Percentiles rank a stretch among this genome's conserved stretches.
phyloP scores from a whole-genome alignment of 2,888 invertebrate genomes.

The Tinea pellionella region DNA sequence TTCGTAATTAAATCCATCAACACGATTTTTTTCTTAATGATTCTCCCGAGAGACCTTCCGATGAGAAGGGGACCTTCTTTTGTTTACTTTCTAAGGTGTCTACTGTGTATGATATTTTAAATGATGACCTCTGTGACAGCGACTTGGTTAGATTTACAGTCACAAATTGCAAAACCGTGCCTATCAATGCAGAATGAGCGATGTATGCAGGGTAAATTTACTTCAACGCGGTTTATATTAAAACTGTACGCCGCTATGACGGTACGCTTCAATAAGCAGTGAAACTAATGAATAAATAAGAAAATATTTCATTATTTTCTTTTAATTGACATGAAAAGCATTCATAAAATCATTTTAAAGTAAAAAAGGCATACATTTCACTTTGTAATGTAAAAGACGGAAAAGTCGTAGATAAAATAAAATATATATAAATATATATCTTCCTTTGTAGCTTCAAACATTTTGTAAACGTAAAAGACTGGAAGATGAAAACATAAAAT shows the following conservation, averaged over 20 bases:
- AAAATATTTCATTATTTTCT: too few relatives aligned
- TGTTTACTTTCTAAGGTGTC: background rate
- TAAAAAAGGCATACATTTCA: background rate
- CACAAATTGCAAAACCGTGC: too few relatives aligned
- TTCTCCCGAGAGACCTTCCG: conserved; percentile 53
- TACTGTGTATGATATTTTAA: background rate
- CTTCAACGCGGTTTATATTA: too few relatives aligned
- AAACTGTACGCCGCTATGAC: too few relatives aligned
- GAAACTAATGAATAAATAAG: too few relatives aligned
- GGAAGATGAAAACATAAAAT: conserved; percentile 3
- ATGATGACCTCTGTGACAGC: too few relatives aligned
- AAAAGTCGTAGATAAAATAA: background rate
- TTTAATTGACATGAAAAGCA: too few relatives aligned
- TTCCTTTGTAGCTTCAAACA: background rate
- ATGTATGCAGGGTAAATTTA: too few relatives aligned
- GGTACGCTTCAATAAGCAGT: too few relatives aligned
- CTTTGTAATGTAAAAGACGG: conserved; percentile 16
- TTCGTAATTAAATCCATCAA: conserved; percentile 70
- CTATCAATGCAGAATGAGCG: too few relatives aligned
- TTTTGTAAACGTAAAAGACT: conserved; percentile 8
- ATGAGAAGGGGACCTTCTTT: conserved; percentile 17
- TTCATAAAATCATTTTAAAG: background rate
- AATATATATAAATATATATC: too few relatives aligned
- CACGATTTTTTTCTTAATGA: conserved; percentile 70
- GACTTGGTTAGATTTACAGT: too few relatives aligned